Conservation (phyloP, 2,797 vertebrate species). For the Halcyon chelicuti region DNA sequence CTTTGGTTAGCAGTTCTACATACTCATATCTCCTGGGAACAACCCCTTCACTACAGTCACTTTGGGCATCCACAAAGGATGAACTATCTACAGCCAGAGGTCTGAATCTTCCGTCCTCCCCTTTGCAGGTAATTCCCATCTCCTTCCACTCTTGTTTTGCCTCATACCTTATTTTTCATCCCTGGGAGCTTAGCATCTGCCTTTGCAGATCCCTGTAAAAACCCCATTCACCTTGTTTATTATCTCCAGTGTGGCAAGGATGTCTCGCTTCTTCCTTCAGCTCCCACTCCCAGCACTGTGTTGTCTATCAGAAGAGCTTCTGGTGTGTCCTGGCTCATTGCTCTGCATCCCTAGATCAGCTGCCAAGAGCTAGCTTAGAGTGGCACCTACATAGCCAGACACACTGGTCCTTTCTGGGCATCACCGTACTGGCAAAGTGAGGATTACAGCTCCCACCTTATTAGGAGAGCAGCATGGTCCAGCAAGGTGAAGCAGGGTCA, state of each 20-base stretch:
- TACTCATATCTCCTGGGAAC: neutral
- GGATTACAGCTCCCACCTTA: neutral
- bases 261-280: neutral
- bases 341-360: neutral
- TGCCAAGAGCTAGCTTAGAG: neutral
- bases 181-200: neutral
- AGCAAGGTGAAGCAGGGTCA: accelerated
- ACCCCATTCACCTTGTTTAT: accelerated
- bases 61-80: neutral
- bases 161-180: neutral
- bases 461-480: accelerated
- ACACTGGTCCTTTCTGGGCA: neutral
- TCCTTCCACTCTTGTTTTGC: neutral
- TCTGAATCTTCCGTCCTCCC: neutral
- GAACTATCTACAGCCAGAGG: neutral
- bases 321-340: neutral
- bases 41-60: neutral
- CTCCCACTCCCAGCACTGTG: accelerated
- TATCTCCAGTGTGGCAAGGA: neutral
- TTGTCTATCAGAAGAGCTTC: neutral
- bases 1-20: neutral
- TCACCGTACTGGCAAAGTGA: neutral
- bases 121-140: neutral
- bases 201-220: neutral
- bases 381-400: neutral